phyloP scores from a whole-genome alignment of 2,797 vertebrate species.

The Apogon hyalosoma region DNA sequence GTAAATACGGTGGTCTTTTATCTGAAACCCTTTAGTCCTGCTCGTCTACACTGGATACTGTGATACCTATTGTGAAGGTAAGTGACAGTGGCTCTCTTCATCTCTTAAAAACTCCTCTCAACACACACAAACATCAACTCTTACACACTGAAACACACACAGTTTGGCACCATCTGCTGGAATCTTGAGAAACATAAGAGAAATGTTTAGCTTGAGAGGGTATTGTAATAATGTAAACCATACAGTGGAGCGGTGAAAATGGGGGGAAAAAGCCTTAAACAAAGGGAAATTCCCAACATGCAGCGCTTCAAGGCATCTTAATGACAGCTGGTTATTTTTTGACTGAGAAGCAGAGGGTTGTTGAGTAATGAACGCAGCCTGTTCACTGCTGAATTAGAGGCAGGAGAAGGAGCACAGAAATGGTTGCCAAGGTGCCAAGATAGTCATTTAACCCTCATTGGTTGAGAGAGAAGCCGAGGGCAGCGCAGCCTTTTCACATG shows the following conservation, averaged over 20 bases:
- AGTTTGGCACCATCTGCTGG: slow-evolving; percentile 75
- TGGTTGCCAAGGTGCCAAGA: slow-evolving; percentile 80
- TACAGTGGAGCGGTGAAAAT: neutral
- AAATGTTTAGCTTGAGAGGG: neutral
- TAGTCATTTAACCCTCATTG: slow-evolving; percentile 80
- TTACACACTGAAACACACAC: slow-evolving; percentile 23
- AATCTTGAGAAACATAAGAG: slow-evolving; percentile 33
- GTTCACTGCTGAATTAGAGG: slow-evolving; percentile 57
- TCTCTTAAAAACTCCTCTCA: slow-evolving; percentile 13
- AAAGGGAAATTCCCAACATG: neutral
- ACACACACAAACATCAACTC: slow-evolving; percentile 11
- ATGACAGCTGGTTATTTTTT: slow-evolving; percentile 20
- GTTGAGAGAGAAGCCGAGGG: slow-evolving; percentile 70
- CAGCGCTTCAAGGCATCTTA: slow-evolving; percentile 8
- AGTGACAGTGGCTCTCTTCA: slow-evolving; percentile 28
- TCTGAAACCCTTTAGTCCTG: slow-evolving; percentile 20
- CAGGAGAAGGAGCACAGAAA: slow-evolving; percentile 57
- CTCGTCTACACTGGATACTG: slow-evolving; percentile 21
- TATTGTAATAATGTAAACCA: slow-evolving; percentile 12
- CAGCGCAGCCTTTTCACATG: slow-evolving; percentile 70
- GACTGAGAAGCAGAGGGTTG: slow-evolving; percentile 19
- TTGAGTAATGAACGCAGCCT: slow-evolving; percentile 40
- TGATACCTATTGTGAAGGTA: slow-evolving; percentile 36
- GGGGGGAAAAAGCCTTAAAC: neutral
- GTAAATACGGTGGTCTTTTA: slow-evolving; percentile 22